phyloP scores from a whole-genome alignment of 1,140 invertebrate genomes.

The Trichonephila clavipes region DNA sequence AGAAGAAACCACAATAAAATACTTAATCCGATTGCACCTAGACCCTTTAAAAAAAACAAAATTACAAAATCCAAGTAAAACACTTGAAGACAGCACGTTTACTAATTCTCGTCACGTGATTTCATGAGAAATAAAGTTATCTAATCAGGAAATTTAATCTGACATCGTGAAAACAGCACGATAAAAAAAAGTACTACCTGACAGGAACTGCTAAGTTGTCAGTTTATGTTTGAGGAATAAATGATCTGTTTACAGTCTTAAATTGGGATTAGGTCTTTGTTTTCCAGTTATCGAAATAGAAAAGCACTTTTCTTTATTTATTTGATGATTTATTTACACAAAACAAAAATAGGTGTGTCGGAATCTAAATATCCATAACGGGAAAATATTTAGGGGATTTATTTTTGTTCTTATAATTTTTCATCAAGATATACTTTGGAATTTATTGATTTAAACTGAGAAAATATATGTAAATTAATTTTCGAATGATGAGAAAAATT shows the following conservation, averaged over 20 bases:
- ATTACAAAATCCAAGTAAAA: no score
- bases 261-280: constrained; percentile 25
- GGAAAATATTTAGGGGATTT: neutral
- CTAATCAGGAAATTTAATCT: constrained; percentile 52
- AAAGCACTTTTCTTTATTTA: neutral
- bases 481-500: no score
- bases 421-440: no score
- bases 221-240: neutral
- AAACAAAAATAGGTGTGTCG: neutral
- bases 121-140: constrained; percentile 44
- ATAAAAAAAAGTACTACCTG: constrained; percentile 7
- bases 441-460: no score
- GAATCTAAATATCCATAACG: neutral
- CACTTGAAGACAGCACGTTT: neutral
- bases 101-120: neutral
- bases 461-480: no score
- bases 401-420: neutral
- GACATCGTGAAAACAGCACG: constrained; percentile 2
- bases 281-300: neutral
- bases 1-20: no score
- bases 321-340: neutral
- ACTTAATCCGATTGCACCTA: no score
- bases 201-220: constrained; percentile 25
- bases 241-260: constrained; percentile 45
- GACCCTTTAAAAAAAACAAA: no score